Conservation (phyloP, 2,888 invertebrate species). For the Dorcus hopei region DNA sequence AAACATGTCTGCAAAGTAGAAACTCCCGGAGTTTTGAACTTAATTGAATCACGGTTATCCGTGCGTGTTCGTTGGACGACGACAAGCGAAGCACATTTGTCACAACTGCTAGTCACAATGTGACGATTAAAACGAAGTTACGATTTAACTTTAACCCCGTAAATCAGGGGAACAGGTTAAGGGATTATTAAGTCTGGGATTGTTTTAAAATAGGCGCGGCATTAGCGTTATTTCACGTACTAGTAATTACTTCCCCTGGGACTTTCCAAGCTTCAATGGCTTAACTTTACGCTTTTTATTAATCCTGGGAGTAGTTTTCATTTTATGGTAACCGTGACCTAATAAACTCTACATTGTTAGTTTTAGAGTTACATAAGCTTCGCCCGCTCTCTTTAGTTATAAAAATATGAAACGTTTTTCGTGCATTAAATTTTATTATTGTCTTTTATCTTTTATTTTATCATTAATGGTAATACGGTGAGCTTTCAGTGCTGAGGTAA, state of each 20-base stretch:
- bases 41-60: constrained; percentile 25
- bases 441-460: too few species aligned
- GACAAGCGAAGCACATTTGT: constrained; percentile 22
- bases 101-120: constrained; percentile 22
- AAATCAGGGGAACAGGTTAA: constrained; percentile 25
- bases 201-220: constrained; percentile 5
- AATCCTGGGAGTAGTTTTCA: too few species aligned
- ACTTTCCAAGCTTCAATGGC: not conserved
- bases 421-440: too few species aligned
- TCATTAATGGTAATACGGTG: too few species aligned
- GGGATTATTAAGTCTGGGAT: constrained; percentile 24
- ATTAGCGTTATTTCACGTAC: not conserved
- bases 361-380: too few species aligned
- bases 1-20: too few species aligned
- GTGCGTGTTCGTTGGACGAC: constrained; percentile 19
- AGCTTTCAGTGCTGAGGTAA: too few species aligned
- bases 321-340: too few species aligned
- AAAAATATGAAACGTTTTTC: too few species aligned
- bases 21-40: constrained; percentile 7
- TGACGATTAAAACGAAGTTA: constrained; percentile 28
- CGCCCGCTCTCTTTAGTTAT: too few species aligned
- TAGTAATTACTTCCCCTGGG: too few species aligned
- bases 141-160: constrained; percentile 24
- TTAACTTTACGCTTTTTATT: not conserved
- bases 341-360: too few species aligned